Evolutionary conservation across 2,113 vertebrate species (phyloP).

Genomic region (Arothron firmamentum): DNA sequence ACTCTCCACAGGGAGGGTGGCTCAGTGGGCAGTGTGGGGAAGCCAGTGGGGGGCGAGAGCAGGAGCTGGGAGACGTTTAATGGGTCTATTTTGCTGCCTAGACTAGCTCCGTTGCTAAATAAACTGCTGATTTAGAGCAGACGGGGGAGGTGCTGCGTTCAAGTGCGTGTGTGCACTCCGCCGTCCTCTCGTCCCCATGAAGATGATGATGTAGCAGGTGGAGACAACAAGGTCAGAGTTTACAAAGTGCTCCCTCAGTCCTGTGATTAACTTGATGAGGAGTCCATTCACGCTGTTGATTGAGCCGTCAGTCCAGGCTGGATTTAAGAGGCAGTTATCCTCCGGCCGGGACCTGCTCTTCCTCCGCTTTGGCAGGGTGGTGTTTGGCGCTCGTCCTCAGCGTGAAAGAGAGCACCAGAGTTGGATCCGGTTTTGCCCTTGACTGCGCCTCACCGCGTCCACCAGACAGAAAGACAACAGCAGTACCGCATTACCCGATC

Average conservation of each 20-base stretch:
- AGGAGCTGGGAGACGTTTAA: not conserved
- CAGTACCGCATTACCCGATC: too few relatives aligned
- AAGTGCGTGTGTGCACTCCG: not conserved
- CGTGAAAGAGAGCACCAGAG: slow-evolving; percentile 4
- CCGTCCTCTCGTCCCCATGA: not conserved
- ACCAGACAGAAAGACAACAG: too few relatives aligned
- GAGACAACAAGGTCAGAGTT: slow-evolving; percentile 24
- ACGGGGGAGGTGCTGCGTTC: too few relatives aligned
- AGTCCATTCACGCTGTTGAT: slow-evolving; percentile 6
- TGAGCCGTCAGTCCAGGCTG: slow-evolving; percentile 1
- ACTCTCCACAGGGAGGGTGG: slow-evolving; percentile 26
- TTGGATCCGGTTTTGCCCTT: slow-evolving; percentile 13
- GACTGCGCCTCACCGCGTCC: not conserved
- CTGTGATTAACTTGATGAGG: not conserved
- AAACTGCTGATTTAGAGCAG: too few relatives aligned
- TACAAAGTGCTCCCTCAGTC: not conserved
- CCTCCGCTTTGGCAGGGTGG: slow-evolving; percentile 20
- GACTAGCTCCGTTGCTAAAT: too few relatives aligned
- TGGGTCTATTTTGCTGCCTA: not conserved
- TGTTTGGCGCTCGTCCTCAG: slow-evolving; percentile 18
- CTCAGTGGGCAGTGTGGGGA: slow-evolving; percentile 28
- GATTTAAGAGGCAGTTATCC: slow-evolving; percentile 21
- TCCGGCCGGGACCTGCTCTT: slow-evolving; percentile 15
- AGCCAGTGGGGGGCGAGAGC: not conserved
- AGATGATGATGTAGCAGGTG: slow-evolving; percentile 23